A percentile compares a stretch with the other conserved stretches of the same genome.
Conservation (phyloP, 2,797 vertebrate species). For the Xenopus petersii region DNA sequence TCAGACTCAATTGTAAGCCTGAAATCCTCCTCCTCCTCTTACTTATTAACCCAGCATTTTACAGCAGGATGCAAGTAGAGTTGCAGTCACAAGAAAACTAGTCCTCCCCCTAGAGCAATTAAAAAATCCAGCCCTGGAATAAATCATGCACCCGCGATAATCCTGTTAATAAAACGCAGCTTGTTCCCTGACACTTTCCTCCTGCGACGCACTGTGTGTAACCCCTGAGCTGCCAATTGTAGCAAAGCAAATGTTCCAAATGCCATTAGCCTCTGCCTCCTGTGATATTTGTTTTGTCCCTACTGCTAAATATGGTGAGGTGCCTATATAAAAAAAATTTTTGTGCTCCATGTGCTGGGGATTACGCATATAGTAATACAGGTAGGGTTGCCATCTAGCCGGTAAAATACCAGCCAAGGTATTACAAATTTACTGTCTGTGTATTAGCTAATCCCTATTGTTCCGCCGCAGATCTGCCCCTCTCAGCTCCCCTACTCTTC, state of each 20-base stretch:
- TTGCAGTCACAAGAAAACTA: slow-evolving; percentile 75
- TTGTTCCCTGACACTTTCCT: slow-evolving; percentile 75
- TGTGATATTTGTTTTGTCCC: background rate
- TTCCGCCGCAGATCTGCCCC: too few relatives aligned
- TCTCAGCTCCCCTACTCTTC: too few relatives aligned
- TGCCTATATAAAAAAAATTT: too few relatives aligned
- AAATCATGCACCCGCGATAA: slow-evolving; percentile 76
- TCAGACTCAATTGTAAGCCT: slow-evolving; percentile 70
- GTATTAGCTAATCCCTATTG: too few relatives aligned
- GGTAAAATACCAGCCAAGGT: too few relatives aligned
- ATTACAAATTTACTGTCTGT: too few relatives aligned
- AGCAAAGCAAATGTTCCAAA: too few relatives aligned
- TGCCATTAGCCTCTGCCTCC: background rate
- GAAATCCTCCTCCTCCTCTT: slow-evolving; percentile 67
- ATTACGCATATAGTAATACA: too few relatives aligned
- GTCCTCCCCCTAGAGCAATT: slow-evolving; percentile 79
- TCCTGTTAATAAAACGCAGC: slow-evolving; percentile 82
- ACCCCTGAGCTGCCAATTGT: slow-evolving; percentile 17
- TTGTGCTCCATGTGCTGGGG: too few relatives aligned
- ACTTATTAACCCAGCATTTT: slow-evolving; percentile 79
- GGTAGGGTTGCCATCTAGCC: too few relatives aligned
- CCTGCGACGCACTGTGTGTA: slow-evolving; percentile 67
- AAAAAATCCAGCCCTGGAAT: slow-evolving; percentile 79
- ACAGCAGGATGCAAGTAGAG: slow-evolving; percentile 76
- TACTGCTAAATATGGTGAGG: background rate